Conservation (phyloP, 2,113 vertebrate species). For the mouse (Mus musculus) region GRCm39 chr2:165562001-165562500, state of each 20-base stretch:
- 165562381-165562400: neutral
- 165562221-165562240: neutral
- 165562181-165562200: neutral
- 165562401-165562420: neutral
- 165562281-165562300: neutral
- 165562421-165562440: neutral
- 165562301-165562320: neutral
- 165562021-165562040: neutral
- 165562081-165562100: neutral
- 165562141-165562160: neutral
- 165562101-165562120: neutral
- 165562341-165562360: neutral
- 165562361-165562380: neutral
- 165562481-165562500: neutral
- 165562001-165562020: neutral
- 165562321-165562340: neutral
- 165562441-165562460: neutral
- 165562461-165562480: neutral
- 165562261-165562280: constrained; percentile 2
- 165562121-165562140: neutral
- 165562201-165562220: neutral
- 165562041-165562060: neutral
- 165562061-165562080: neutral
- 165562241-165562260: neutral
- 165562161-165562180: rapidly evolving